Base-by-base conservation (phyloP, 2,888 invertebrate species). In the Tholera decimalis region DNA sequence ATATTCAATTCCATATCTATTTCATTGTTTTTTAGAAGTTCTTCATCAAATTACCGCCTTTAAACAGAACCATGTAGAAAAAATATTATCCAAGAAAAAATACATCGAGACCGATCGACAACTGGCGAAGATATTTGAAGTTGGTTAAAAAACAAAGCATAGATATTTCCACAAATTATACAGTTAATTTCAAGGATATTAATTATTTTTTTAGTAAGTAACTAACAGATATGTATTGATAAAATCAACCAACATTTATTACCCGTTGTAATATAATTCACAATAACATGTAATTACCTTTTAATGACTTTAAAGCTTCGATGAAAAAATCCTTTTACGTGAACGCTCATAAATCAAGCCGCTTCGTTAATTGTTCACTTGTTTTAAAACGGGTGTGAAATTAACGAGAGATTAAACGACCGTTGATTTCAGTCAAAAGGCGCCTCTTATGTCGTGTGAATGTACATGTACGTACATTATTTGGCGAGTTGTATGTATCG, bases 301-400 rank as follows among this genome's bases (percentile, higher is more conserved):
- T 85, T 86, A 87, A 85, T 82, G 83, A 82, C 83, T 77, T 85
- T 83, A 81, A 82, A 78, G 74, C 80, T 84, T 83, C 73, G 79
- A 85, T 86, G 83, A 82, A 77, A 83, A 74, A 82, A 70, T 78
- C 83, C 78, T 83, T 85, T 80, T 83, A 77, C 64, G 77, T 79
- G 41, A 62, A 66, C 44, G 20, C 28, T 67, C 77, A 77, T 86
- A 83, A 85, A 85, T 86, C 83, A 87, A 62, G 47, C 43, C 30
- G 33, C 49, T 24, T 55, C 43, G 63, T 73, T 68, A 66, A 80
- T 72, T 60, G 68, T 69, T 66, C 68, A 61, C 61, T 79, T 73
- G 65, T 70, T 67, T 73, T 62, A 47, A 77, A 59, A 53, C 35
- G 35, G 49, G 62, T 55, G 66, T 75, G 64, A 77, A 77, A 69